phyloP scores from a whole-genome alignment of 2,888 invertebrate genomes.

The Dynastes hyllus region DNA sequence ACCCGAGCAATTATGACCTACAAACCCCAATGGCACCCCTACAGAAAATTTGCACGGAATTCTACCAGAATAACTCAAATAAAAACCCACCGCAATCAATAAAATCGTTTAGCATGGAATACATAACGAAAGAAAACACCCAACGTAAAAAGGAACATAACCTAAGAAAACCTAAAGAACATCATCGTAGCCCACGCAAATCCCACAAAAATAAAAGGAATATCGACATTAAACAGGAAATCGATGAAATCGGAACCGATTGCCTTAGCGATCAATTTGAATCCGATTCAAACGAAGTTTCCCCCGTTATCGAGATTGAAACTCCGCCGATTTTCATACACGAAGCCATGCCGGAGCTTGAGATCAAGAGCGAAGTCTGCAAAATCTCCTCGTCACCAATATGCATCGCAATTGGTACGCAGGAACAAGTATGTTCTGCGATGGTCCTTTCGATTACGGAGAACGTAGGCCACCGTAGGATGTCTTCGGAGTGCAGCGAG shows the following conservation, averaged over 20 bases:
- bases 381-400: conserved; percentile 43
- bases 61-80: background rate
- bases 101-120: conserved; percentile 18
- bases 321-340: conserved; percentile 23
- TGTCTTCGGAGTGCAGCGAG: conserved; percentile 74
- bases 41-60: conserved; percentile 16
- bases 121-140: conserved; percentile 29
- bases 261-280: conserved; percentile 37
- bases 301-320: conserved; percentile 21
- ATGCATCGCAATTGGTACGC: conserved; percentile 47
- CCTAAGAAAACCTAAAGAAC: conserved; percentile 5
- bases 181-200: conserved; percentile 18
- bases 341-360: conserved; percentile 20
- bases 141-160: conserved; percentile 16
- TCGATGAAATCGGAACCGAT: conserved; percentile 44
- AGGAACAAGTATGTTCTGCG: conserved; percentile 35
- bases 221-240: conserved; percentile 39
- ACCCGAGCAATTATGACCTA: conserved; percentile 2
- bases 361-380: conserved; percentile 28
- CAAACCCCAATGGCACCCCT: background rate
- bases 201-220: conserved; percentile 25
- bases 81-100: background rate
- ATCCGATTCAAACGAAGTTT: conserved; percentile 17
- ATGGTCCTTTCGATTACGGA: conserved; percentile 50
- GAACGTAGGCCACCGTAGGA: conserved; percentile 55